Conservation (phyloP, 1,140 invertebrate species). For the Hormaphis cornu region DNA sequence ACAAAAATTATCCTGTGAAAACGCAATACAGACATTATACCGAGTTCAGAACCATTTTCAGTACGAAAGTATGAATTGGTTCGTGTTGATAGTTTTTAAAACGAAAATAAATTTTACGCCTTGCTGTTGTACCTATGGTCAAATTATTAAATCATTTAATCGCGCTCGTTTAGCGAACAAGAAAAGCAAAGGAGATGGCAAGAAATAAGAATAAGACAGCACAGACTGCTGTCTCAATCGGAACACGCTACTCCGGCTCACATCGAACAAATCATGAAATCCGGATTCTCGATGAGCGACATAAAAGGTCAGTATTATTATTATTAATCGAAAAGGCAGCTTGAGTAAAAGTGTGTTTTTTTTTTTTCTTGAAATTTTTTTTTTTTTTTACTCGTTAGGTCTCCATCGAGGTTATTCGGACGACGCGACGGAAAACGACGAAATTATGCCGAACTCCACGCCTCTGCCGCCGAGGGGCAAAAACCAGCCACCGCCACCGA, state of each 20-base stretch:
- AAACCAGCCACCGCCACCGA: slow-evolving; percentile 52
- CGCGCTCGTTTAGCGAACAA: slow-evolving; percentile 58
- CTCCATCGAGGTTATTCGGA: slow-evolving; percentile 74
- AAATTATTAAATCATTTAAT: too few species aligned
- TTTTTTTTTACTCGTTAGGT: slow-evolving; percentile 46
- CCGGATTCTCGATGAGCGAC: slow-evolving; percentile 86
- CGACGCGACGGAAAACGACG: slow-evolving; percentile 64
- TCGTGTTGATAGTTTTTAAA: too few species aligned
- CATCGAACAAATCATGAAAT: slow-evolving; percentile 83
- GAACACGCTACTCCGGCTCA: slow-evolving; percentile 61
- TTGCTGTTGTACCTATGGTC: too few species aligned
- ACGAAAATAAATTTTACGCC: too few species aligned
- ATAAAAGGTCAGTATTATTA: slow-evolving; percentile 62
- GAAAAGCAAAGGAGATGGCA: slow-evolving; percentile 79
- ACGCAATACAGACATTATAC: too few species aligned
- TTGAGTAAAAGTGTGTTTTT: too few species aligned
- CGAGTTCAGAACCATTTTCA: too few species aligned
- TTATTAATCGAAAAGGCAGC: background rate
- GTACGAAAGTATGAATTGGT: too few species aligned
- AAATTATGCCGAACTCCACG: slow-evolving; percentile 46
- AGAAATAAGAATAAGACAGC: slow-evolving; percentile 75
- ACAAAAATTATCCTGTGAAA: too few species aligned
- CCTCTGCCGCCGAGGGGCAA: slow-evolving; percentile 40
- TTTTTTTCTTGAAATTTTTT: background rate
- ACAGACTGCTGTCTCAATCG: slow-evolving; percentile 60